A percentile compares a stretch with the other conserved stretches of the same genome.
phyloP scores from a whole-genome alignment of 2,113 vertebrate genomes.

The Chaenogobius annularis region DNA sequence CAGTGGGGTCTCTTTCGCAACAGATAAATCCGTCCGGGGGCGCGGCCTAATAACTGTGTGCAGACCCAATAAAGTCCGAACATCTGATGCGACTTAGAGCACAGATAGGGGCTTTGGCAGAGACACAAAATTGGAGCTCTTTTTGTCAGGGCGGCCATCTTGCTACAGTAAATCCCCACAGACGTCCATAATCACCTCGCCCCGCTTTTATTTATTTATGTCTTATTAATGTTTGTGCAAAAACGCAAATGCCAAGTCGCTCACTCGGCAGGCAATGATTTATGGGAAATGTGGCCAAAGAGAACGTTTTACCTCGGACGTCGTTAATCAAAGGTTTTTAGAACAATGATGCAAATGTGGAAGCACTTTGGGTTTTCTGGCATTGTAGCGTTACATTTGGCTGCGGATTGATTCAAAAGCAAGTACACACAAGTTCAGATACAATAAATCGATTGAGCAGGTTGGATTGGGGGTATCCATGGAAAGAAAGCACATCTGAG shows the following conservation, averaged over 20 bases:
- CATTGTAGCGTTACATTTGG: constrained; percentile 29
- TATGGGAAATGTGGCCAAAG: constrained; percentile 49
- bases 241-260: constrained; percentile 47
- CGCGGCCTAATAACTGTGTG: constrained; percentile 58
- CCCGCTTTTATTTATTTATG: constrained; percentile 59
- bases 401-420: constrained; percentile 25
- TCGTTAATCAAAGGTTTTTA: constrained; percentile 52
- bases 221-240: constrained; percentile 57
- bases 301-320: constrained; percentile 15
- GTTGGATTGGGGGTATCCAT: constrained; percentile 28
- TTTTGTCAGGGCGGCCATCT: constrained; percentile 37
- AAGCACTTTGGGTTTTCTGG: constrained; percentile 37
- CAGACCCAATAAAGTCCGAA: constrained; percentile 61
- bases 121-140: constrained; percentile 46
- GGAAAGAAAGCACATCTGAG: constrained; percentile 12
- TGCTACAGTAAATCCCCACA: constrained; percentile 47
- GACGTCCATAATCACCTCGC: constrained; percentile 58
- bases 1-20: constrained; percentile 36
- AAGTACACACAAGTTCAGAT: constrained; percentile 44
- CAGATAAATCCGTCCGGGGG: constrained; percentile 40
- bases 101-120: constrained; percentile 49
- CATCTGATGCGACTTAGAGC: constrained; percentile 66
- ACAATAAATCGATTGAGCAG: constrained; percentile 40
- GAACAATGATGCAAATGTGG: constrained; percentile 47
- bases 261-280: constrained; percentile 49